phyloP scores from a whole-genome alignment of 2,113 vertebrate genomes.

The Lepisosteus oculatus region DNA sequence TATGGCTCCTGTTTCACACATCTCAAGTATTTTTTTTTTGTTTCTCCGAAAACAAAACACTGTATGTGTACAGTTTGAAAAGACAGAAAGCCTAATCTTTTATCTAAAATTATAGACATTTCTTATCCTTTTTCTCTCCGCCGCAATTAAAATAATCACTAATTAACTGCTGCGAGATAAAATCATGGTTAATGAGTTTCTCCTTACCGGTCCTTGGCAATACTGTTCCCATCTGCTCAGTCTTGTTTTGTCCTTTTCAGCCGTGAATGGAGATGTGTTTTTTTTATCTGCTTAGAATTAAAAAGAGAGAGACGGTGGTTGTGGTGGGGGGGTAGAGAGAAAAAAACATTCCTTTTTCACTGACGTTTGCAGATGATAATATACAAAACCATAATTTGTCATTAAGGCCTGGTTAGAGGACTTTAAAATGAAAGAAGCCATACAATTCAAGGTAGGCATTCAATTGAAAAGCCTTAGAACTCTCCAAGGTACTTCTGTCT shows the following conservation, averaged over 20 bases:
- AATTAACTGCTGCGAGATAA: constrained; percentile 66
- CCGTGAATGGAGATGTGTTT: constrained; percentile 27
- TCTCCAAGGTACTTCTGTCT: neutral
- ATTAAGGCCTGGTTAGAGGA: neutral
- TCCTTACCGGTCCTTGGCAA: constrained; percentile 60
- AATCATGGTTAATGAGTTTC: constrained; percentile 72
- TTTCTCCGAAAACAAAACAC: too few species aligned
- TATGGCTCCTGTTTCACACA: neutral
- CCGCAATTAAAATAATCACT: constrained; percentile 65
- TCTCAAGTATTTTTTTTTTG: neutral
- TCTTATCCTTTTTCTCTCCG: constrained; percentile 62
- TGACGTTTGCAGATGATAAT: constrained; percentile 44
- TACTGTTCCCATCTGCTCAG: constrained; percentile 59
- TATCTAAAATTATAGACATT: constrained; percentile 67
- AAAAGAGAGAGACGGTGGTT: constrained; percentile 8
- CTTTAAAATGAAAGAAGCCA: neutral
- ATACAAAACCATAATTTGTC: constrained; percentile 16
- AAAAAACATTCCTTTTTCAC: constrained; percentile 25
- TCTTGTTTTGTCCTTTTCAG: constrained; percentile 37
- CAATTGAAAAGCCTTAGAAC: neutral
- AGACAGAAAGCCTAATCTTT: constrained; percentile 44
- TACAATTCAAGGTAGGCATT: neutral
- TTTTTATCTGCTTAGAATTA: constrained; percentile 49
- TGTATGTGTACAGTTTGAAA: neutral
- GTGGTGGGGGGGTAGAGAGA: too few species aligned